phyloP scores from a whole-genome alignment of 2,113 vertebrate species.

The Tachycineta bicolor region DNA sequence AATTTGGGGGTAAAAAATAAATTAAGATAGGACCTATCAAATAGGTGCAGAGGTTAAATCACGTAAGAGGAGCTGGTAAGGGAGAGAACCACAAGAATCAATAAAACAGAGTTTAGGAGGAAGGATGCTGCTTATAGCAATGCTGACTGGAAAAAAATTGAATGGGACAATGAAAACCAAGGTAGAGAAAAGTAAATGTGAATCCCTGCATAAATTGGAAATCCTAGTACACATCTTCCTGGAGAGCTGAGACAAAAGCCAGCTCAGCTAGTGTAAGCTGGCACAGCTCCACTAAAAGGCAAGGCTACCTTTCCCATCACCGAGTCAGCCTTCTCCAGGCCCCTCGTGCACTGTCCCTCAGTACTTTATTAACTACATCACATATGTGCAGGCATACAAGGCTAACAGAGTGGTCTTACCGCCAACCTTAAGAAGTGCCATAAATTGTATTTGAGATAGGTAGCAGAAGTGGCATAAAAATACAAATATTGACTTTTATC shows the following conservation, averaged over 20 bases:
- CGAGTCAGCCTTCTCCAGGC: not conserved
- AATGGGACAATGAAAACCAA: not conserved
- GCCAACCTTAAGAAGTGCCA: not conserved
- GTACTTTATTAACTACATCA: not conserved
- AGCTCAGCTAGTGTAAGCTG: not conserved
- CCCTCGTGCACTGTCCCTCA: not conserved
- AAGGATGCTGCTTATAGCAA: not conserved
- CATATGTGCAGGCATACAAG: not conserved
- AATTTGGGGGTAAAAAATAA: not conserved
- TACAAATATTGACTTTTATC: constrained; percentile 14
- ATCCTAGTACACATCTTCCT: not conserved
- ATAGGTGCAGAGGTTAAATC: not conserved
- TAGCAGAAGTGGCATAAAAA: not conserved
- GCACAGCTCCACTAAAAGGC: not conserved
- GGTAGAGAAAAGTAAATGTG: not conserved
- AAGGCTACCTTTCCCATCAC: not conserved
- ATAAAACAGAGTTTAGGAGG: not conserved
- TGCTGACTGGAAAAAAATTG: not conserved
- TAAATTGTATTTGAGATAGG: not conserved
- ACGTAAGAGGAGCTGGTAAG: not conserved
- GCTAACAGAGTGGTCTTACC: not conserved
- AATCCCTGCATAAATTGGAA: not conserved
- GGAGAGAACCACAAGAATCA: not conserved
- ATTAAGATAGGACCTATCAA: not conserved
- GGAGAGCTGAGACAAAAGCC: not conserved